Percentiles rank a stretch among this genome's conserved stretches.
Conservation (phyloP, 2,797 vertebrate species). For the Salarias fasciatus region DNA sequence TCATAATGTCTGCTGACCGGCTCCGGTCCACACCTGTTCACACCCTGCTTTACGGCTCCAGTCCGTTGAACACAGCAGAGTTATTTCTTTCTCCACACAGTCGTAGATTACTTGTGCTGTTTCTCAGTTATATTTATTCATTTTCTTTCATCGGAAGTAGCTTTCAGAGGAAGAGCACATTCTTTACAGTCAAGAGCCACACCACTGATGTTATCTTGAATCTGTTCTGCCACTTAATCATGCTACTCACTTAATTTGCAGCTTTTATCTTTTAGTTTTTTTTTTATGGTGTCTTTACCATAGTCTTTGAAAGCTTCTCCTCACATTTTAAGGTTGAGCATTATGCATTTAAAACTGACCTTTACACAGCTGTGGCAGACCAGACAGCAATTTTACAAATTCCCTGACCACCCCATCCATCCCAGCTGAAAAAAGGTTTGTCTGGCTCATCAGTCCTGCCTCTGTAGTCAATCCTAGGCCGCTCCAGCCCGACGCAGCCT, state of each 20-base stretch:
- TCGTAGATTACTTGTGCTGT: too few species aligned
- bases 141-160: too few species aligned
- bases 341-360: not conserved
- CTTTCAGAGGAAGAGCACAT: too few species aligned
- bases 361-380: not conserved
- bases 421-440: conserved; percentile 1
- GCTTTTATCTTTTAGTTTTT: too few species aligned
- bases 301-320: conserved; percentile 8
- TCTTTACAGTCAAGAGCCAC: too few species aligned
- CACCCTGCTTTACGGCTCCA: conserved; percentile 3
- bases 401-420: conserved; percentile 22
- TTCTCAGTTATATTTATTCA: too few species aligned
- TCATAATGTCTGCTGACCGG: conserved; percentile 46
- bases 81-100: too few species aligned
- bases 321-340: not conserved
- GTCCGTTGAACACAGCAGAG: too few species aligned
- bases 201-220: too few species aligned
- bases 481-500: not conserved
- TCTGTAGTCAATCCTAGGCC: not conserved
- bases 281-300: not conserved
- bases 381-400: conserved; percentile 41
- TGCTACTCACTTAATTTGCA: too few species aligned
- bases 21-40: conserved; percentile 47
- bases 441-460: conserved; percentile 9
- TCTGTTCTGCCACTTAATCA: too few species aligned